Base-by-base conservation (phyloP, 2,797 vertebrate genomes). In the Enteromius fasciolatus region DNA sequence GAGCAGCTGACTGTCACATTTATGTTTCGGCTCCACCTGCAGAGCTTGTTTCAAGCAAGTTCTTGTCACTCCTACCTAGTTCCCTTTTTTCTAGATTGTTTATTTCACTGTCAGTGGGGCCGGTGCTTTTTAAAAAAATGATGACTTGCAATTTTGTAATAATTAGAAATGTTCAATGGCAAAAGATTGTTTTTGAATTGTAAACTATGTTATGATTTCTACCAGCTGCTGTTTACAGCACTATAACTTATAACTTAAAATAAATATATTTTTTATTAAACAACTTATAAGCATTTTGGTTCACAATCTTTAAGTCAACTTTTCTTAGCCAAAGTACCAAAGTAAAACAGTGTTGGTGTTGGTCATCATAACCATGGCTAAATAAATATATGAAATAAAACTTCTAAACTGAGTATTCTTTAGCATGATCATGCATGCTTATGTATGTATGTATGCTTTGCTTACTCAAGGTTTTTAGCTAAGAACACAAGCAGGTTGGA, bases 1-100 rank as follows among this genome's bases (percentile, higher is more conserved):
- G 28, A 66, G 18, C 59, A 72, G 67, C 48, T 76, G 57, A 78
- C 61, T 70, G 54, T 77, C 64, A 77, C 74, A 69, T 69, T 41
- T 76, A 59, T 59, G 14, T 25, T 36, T 50, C 15, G 31, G 33
- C 28, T 10, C 10, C 64, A 76, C 81, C 28, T 77, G n/a, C 39
- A 70, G 33, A 76, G 72, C 52, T 41, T 75, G 20, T 70, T 77
- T 61, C 7, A 31, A 69, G 36, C 36, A 70, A 70, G 14, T 14
- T 61, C 20, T 28, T 25, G 1, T 67, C 5, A 3, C 12, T 3
- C 18, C 10, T 31, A 28, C 23, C 18, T 54, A 36, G 18, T 74
- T 15, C 31, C 20, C 31, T 54, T 54, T 72, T 36, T 73, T 17
- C 5, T 14, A 39, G 3, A 23, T 33, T 67, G 76, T 61, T 57